Evolutionary conservation across 2,113 vertebrate species (phyloP).

Genomic region (Heterochromis multidens): DNA sequence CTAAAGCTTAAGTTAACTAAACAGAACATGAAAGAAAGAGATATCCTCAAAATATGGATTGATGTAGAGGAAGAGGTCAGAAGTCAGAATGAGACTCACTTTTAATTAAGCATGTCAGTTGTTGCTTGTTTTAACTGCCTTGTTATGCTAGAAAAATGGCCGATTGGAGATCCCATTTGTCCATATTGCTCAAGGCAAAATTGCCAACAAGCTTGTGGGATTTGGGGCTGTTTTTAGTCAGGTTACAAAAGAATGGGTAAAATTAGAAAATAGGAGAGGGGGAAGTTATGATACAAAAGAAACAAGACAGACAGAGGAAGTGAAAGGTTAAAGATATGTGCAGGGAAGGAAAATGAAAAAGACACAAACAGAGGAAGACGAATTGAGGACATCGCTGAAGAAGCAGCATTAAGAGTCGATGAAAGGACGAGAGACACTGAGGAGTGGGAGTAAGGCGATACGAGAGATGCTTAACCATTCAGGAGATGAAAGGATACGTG

Average conservation of each 20-base stretch:
- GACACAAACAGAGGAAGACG: neutral
- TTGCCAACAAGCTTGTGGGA: neutral
- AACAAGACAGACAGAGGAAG: neutral
- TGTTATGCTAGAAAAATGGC: neutral
- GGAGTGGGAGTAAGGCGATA: slow-evolving; percentile 3
- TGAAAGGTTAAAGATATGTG: neutral
- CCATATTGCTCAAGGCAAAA: neutral
- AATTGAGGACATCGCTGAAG: neutral
- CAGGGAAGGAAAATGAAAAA: neutral
- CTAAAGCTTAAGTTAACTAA: neutral
- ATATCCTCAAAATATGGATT: neutral
- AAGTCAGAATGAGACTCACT: neutral
- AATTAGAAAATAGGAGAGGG: too few species aligned
- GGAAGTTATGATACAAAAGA: too few species aligned
- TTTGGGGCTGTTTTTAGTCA: neutral
- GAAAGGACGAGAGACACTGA: neutral
- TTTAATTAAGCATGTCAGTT: neutral
- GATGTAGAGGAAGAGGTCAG: neutral
- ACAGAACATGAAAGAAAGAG: neutral
- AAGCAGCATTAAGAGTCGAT: neutral
- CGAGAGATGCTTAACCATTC: slow-evolving; percentile 33
- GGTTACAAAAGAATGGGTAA: neutral
- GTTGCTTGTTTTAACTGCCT: slow-evolving; percentile 2
- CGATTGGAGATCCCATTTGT: neutral
- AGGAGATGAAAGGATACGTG: slow-evolving; percentile 41